Evolutionary conservation across 2,888 invertebrate genomes (phyloP).

Genomic region (Sminthurinus aureus): DNA sequence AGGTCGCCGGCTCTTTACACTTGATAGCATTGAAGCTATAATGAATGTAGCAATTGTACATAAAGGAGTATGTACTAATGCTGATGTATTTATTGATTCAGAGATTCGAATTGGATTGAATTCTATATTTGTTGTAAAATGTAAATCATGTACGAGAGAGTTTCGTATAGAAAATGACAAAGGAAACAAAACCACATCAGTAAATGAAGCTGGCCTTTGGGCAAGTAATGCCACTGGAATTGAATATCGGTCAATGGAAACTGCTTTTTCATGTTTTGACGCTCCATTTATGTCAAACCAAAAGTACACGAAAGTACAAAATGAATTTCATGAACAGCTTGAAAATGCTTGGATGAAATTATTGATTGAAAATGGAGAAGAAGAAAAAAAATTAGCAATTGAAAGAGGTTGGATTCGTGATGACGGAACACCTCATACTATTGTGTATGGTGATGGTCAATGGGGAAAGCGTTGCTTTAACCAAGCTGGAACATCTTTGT

Average conservation of each 20-base stretch:
- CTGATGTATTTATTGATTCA: neutral
- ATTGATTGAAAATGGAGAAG: neutral
- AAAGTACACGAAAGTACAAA: neutral
- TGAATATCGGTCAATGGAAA: neutral
- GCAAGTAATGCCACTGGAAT: neutral
- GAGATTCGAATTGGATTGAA: neutral
- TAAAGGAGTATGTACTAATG: neutral
- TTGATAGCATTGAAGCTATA: neutral
- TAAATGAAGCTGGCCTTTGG: neutral
- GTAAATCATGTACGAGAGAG: neutral
- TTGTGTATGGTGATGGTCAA: neutral
- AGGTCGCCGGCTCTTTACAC: neutral
- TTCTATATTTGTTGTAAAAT: neutral
- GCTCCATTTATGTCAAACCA: neutral
- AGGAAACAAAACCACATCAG: neutral
- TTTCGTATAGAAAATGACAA: neutral
- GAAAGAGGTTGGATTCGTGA: neutral
- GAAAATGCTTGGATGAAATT: neutral
- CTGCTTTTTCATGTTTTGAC: neutral
- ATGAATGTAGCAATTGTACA: neutral
- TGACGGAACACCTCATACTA: neutral
- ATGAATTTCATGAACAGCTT: too few relatives aligned
- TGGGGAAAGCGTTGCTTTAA: slow-evolving; percentile 15
- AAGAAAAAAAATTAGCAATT: neutral
- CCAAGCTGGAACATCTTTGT: neutral